Evolutionary conservation across 2,888 invertebrate species (phyloP).

Genomic region (Cheilosia impressa): DNA sequence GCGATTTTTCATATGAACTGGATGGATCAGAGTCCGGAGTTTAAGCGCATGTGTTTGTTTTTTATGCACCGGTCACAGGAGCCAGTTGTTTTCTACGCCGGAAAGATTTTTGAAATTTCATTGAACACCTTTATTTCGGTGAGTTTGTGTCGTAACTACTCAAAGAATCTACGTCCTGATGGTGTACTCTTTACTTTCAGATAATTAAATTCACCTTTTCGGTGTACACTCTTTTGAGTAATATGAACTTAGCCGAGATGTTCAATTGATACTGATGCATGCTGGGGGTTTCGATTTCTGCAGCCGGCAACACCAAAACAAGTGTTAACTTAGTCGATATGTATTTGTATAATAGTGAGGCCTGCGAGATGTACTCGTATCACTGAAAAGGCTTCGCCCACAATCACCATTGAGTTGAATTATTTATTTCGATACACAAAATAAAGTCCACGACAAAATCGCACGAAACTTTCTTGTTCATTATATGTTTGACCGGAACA

Average conservation of each 20-base stretch:
- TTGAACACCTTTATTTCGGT: conserved; percentile 79
- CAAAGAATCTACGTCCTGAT: not conserved
- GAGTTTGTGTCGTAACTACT: conserved; percentile 31
- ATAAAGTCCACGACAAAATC: too few species aligned
- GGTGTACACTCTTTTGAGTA: conserved; percentile 78
- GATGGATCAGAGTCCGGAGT: conserved; percentile 77
- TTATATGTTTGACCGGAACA: too few species aligned
- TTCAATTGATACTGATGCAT: conserved; percentile 63
- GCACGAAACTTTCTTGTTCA: too few species aligned
- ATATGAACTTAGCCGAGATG: conserved; percentile 78
- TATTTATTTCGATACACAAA: too few species aligned
- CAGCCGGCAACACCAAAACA: too few species aligned
- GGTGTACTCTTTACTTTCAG: conserved; percentile 58
- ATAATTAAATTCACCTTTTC: conserved; percentile 79
- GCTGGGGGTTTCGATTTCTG: too few species aligned
- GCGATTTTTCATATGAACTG: conserved; percentile 79
- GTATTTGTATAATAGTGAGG: too few species aligned
- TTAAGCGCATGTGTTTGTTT: conserved; percentile 75
- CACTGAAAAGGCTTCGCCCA: too few species aligned
- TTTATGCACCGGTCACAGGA: conserved; percentile 78
- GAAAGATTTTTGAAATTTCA: conserved; percentile 78
- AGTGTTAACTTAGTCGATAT: too few species aligned
- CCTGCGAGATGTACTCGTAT: too few species aligned
- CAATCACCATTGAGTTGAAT: too few species aligned
- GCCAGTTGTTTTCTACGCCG: conserved; percentile 78